These are phyloP conservation scores for Eulemur rubriventer DNA, from an alignment of 2,797 vertebrate genomes.

Conservation along the genomic window DNA sequence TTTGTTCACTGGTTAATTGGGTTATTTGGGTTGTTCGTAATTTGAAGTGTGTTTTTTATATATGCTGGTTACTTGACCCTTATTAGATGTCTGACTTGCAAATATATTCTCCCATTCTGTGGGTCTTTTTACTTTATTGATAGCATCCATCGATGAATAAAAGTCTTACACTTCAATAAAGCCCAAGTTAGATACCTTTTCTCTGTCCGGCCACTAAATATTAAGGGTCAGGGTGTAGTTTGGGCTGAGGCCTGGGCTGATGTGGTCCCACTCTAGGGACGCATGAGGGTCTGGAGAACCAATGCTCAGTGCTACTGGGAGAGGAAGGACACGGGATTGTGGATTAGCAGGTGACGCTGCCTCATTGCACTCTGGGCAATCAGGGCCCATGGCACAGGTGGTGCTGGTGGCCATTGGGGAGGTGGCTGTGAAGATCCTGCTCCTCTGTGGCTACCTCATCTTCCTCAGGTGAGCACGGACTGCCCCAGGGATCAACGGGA, in stretches of 20 bases:
- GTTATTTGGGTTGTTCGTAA: background rate
- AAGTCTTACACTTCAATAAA: background rate
- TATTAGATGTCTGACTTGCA: background rate
- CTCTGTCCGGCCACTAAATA: background rate
- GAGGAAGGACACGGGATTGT: background rate
- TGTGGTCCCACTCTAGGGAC: no score
- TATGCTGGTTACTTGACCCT: background rate
- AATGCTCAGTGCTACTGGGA: background rate
- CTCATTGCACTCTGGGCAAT: background rate
- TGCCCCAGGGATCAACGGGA: no score
- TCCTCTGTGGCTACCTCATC: background rate
- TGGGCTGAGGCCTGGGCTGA: no score
- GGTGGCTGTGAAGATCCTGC: background rate
- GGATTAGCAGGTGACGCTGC: background rate
- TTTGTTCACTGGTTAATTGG: background rate
- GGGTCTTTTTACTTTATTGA: background rate
- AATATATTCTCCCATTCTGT: background rate
- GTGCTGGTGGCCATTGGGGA: background rate
- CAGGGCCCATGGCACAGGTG: background rate
- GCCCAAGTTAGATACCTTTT: background rate
- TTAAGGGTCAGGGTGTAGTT: background rate
- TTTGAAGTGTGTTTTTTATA: background rate
- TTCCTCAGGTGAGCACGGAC: conserved; percentile 29
- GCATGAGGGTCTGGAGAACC: no score
- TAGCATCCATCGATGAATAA: background rate